Evolutionary conservation across 1,140 invertebrate genomes (phyloP).

Genomic region (Hypsibius dujardini): DNA sequence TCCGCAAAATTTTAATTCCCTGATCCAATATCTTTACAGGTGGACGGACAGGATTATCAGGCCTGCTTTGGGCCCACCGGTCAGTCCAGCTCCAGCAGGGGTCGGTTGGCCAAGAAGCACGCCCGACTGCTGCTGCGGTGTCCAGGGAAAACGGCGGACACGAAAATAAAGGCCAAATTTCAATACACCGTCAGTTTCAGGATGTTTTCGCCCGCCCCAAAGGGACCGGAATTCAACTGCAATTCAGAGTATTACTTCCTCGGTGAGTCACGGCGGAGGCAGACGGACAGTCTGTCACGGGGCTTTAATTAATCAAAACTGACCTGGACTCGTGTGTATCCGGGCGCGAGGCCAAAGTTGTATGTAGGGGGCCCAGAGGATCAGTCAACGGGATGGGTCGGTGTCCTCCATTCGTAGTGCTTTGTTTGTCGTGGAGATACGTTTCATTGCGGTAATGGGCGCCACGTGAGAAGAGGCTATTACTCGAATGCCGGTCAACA

Average conservation of each 20-base stretch:
- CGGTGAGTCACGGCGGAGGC: neutral
- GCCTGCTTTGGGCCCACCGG: neutral
- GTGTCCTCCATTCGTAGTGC: too few relatives aligned
- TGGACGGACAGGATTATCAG: slow-evolving; percentile 2
- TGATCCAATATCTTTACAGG: slow-evolving; percentile 14
- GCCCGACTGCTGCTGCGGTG: neutral
- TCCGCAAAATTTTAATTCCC: neutral
- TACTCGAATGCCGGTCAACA: too few relatives aligned
- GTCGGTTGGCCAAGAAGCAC: neutral
- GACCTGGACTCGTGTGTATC: too few relatives aligned
- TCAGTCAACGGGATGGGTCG: too few relatives aligned
- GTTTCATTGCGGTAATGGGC: too few relatives aligned
- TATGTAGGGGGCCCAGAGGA: too few relatives aligned
- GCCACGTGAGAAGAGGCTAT: too few relatives aligned
- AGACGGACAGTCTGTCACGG: too few relatives aligned
- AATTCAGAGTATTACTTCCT: slow-evolving; percentile 14
- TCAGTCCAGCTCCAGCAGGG: neutral
- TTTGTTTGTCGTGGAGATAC: too few relatives aligned
- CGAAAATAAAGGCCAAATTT: slow-evolving; percentile 3
- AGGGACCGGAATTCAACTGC: slow-evolving; percentile 13
- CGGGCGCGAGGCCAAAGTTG: too few relatives aligned
- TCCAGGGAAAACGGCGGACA: slow-evolving; percentile 8
- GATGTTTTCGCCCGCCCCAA: slow-evolving; percentile 4
- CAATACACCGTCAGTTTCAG: slow-evolving; percentile 10
- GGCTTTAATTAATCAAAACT: too few relatives aligned